phyloP scores from a whole-genome alignment of 23 tunicate species.

The Trididemnum miniatum region DNA sequence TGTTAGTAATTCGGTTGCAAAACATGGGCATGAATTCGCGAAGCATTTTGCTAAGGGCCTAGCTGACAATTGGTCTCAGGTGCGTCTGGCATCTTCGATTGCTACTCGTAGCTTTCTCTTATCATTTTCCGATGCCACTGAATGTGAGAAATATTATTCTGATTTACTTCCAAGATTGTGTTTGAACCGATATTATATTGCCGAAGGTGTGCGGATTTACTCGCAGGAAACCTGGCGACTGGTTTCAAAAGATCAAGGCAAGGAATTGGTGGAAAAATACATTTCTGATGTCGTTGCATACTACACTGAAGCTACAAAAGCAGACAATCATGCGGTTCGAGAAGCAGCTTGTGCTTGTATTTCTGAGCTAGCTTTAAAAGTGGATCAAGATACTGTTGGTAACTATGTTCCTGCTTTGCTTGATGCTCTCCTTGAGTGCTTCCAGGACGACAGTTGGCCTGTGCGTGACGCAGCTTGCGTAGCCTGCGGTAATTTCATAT shows the following conservation, averaged over 20 bases:
- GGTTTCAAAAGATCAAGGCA: slow-evolving; percentile 65
- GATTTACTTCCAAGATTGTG: slow-evolving; percentile 74
- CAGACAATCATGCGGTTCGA: slow-evolving; percentile 95
- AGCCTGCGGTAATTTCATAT: slow-evolving; percentile 87
- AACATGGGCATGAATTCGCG: slow-evolving; percentile 64
- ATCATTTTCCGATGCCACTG: slow-evolving; percentile 18
- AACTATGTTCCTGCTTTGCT: slow-evolving; percentile 34
- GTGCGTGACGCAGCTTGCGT: slow-evolving; percentile 97
- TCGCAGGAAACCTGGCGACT: slow-evolving; percentile 83
- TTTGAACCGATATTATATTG: slow-evolving; percentile 87
- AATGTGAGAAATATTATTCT: slow-evolving; percentile 40
- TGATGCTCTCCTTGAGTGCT: slow-evolving; percentile 66
- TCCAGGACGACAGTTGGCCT: slow-evolving; percentile 97
- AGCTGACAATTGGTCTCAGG: slow-evolving; percentile 98
- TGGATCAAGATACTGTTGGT: slow-evolving; percentile 29
- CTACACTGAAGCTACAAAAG: slow-evolving; percentile 70
- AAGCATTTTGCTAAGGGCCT: slow-evolving; percentile 64
- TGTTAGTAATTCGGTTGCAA: slow-evolving; percentile 29
- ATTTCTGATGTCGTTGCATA: slow-evolving; percentile 63
- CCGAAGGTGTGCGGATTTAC: slow-evolving; percentile 90
- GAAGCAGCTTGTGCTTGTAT: slow-evolving; percentile 99
- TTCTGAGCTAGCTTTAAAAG: slow-evolving; percentile 80
- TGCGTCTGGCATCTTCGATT: slow-evolving; percentile 85
- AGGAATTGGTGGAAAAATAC: slow-evolving; percentile 72
- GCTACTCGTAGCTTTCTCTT: slow-evolving; percentile 71